Evolutionary conservation across 2,113 vertebrate species (phyloP), one percentile per base, ranked within the genome.

Genomic region (Gasterosteus nipponicus): DNA sequence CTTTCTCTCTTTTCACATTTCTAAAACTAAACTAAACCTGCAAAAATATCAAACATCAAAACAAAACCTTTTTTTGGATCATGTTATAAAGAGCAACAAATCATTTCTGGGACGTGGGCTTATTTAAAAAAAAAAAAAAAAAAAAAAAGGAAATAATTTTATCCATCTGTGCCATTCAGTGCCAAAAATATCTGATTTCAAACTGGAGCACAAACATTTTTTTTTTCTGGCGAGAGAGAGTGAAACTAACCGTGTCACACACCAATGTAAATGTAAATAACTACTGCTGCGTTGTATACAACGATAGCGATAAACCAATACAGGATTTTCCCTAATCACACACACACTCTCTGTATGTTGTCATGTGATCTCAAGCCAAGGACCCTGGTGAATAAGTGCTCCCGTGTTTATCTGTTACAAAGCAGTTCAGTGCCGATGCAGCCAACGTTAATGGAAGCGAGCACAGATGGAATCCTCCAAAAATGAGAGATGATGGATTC

Each of bases 401-500:
- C 29, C 8, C 14, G 51, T 89, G 81, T 90, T 89, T 82, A 89
- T 88, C 78, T 77, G 81, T 91, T 82, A 76, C 59, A 75, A 85
- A 87, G 81, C 78, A 75, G 46, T 85, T 83, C 42, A 72, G 54
- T 84, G 82, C 81, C 85, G 78, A 86, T 91, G 83, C 73, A 80
- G 85, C 81, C 73, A 80, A 69, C 89, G 78, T 87, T 92, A 90
- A 93, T 92, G 86, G 88, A 90, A 89, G 80, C 85, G 80, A 86
- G 86, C 82, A 73, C 89, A 91, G 89, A 93, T 92, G 91, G 91
- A 91, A 89, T 69, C 79, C 89, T 89, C 86, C 89, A 87, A 92
- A 92, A 90, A 90, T 84, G 88, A 88, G 89, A 89, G 89, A 89
- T 91, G 91, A 92, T 91, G 89, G 89, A 92, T 92, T 87, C 54